phyloP scores from a whole-genome alignment of 2,797 vertebrate genomes.

The Propithecus deckenii region DNA sequence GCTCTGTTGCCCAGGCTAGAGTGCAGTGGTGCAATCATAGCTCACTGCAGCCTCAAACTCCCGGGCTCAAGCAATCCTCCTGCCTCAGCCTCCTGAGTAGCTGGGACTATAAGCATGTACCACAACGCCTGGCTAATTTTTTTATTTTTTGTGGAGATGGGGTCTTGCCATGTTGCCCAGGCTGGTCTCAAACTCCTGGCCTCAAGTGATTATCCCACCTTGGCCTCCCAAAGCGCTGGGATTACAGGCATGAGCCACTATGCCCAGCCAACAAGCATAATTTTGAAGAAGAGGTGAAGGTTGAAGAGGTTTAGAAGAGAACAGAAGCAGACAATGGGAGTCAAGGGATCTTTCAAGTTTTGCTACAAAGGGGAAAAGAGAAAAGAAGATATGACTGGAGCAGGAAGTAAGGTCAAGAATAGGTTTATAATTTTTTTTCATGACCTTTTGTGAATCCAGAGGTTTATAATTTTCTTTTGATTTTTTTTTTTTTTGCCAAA shows the following conservation, averaged over 20 bases:
- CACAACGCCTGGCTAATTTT: background rate
- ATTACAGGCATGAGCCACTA: background rate
- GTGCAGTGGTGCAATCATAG: too few relatives aligned
- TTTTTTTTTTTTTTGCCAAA: background rate
- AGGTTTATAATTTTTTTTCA: background rate
- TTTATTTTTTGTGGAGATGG: background rate
- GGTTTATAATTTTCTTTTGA: background rate
- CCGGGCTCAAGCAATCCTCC: background rate
- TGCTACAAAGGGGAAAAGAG: background rate
- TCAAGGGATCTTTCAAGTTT: background rate
- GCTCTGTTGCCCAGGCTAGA: background rate
- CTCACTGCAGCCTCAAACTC: background rate
- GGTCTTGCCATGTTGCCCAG: background rate
- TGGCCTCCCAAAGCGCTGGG: background rate
- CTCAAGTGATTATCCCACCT: background rate
- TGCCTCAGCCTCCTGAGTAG: background rate
- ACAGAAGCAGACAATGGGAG: background rate
- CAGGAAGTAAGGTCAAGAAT: background rate
- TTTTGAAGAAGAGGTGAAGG: background rate
- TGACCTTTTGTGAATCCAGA: background rate
- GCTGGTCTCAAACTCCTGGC: background rate
- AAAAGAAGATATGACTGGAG: background rate
- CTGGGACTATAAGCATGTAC: background rate
- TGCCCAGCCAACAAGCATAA: background rate
- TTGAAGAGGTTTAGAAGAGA: background rate